Percentiles rank a stretch among this genome's conserved stretches.
Evolutionary conservation across 2,888 invertebrate species (phyloP).

Genomic region (Polydrusus tereticollis): DNA sequence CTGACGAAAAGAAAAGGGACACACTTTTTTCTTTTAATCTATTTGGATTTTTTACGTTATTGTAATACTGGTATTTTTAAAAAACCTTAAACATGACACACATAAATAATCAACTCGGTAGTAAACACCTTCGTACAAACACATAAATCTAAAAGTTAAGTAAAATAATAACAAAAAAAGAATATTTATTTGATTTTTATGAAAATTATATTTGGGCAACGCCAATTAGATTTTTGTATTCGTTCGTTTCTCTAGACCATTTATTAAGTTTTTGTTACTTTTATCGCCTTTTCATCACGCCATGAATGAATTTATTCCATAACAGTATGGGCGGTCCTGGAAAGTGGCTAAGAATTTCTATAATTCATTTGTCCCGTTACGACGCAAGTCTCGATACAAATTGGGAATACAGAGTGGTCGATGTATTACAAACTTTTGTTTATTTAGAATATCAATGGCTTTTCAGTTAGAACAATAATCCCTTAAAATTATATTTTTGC

Average conservation of each 20-base stretch:
- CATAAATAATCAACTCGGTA: neutral
- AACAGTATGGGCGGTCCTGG: neutral
- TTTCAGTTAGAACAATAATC: no score
- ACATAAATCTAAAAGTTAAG: neutral
- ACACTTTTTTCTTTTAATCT: no score
- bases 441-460: no score
- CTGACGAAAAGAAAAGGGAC: no score
- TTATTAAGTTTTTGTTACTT: slow-evolving; percentile 44
- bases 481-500: no score
- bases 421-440: no score
- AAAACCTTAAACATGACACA: neutral
- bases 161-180: slow-evolving; percentile 27
- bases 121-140: neutral
- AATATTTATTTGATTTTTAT: slow-evolving; percentile 41
- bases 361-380: neutral
- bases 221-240: slow-evolving; percentile 35
- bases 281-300: slow-evolving; percentile 45
- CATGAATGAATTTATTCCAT: slow-evolving; percentile 33
- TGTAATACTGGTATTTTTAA: no score
- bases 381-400: no score
- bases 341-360: neutral
- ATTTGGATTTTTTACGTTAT: no score
- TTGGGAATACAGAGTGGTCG: no score
- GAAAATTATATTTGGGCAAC: slow-evolving; percentile 43
- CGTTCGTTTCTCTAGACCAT: slow-evolving; percentile 38